Evolutionary conservation across 2,797 vertebrate genomes (phyloP).

Genomic region (Liasis olivaceus): DNA sequence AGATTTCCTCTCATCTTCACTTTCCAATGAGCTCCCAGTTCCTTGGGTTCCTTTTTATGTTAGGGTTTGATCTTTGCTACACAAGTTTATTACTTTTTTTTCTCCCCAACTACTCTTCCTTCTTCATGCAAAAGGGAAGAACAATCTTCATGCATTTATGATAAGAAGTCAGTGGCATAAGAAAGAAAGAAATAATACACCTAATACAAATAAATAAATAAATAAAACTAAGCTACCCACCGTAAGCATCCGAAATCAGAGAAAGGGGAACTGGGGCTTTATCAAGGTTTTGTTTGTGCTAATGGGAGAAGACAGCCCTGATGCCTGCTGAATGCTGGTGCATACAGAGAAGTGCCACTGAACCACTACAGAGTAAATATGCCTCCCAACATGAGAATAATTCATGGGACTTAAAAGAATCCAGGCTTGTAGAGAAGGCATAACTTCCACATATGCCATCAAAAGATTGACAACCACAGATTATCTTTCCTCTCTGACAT

Average conservation of each 20-base stretch:
- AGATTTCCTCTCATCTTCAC: background rate
- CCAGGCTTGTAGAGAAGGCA: background rate
- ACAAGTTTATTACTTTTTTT: background rate
- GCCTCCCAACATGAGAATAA: background rate
- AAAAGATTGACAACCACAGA: slow-evolving; percentile 10
- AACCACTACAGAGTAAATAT: background rate
- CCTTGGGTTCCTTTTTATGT: background rate
- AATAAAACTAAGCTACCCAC: background rate
- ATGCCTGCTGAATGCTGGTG: background rate
- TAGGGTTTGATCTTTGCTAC: background rate
- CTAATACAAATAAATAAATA: background rate
- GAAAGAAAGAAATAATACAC: background rate
- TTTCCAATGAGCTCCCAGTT: background rate
- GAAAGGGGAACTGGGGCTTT: background rate
- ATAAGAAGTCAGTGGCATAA: background rate
- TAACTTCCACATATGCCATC: background rate
- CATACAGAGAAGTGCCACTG: background rate
- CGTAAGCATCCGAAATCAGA: background rate
- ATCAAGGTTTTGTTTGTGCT: background rate
- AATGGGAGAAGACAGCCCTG: background rate
- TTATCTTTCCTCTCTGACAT: background rate
- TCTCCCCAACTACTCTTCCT: background rate
- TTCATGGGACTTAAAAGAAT: background rate
- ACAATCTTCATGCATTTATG: background rate
- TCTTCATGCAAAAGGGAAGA: background rate